Percentiles rank a stretch among this genome's conserved stretches.
Evolutionary conservation across 2,888 invertebrate genomes (phyloP).

Genomic region (Scaptodrosophila latifasciaeformis): DNA sequence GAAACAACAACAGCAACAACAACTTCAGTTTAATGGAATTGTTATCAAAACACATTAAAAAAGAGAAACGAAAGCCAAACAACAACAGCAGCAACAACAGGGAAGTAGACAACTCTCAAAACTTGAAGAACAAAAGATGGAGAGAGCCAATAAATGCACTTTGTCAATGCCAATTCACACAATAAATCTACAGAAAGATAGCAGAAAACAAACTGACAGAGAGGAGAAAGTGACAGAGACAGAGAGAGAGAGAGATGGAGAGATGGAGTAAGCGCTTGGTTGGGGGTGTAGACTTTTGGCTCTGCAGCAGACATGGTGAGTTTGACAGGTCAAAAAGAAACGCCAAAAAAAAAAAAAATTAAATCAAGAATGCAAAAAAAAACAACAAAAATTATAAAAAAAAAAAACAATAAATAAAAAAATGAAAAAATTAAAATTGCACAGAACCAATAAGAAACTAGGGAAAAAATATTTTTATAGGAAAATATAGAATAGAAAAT

Average conservation of each 20-base stretch:
- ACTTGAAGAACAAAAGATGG: conserved; percentile 21
- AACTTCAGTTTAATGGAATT: conserved; percentile 72
- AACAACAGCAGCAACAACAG: conserved; percentile 5
- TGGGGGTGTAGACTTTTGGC: conserved; percentile 27
- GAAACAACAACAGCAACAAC: no score
- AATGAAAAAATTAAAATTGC: not conserved
- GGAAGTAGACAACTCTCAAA: no score
- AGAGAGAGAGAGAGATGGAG: not conserved
- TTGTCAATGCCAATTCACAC: conserved; percentile 73
- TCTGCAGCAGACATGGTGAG: conserved; percentile 34
- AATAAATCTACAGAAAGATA: conserved; percentile 72
- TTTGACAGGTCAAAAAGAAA: conserved; percentile 39
- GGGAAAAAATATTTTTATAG: no score
- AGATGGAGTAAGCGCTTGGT: not conserved
- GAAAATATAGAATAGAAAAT: no score
- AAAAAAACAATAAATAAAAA: not conserved
- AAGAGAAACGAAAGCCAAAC: no score
- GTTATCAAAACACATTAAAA: conserved; percentile 68
- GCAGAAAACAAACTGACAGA: conserved; percentile 32
- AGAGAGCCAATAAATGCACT: conserved; percentile 63
- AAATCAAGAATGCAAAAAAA: not conserved
- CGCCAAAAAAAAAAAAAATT: conserved; percentile 1
- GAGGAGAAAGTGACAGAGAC: conserved; percentile 3
- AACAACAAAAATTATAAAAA: not conserved
- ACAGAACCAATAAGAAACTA: not conserved